Evolutionary conservation across 2,888 invertebrate species (phyloP).

Genomic region (Calameuta filiformis): DNA sequence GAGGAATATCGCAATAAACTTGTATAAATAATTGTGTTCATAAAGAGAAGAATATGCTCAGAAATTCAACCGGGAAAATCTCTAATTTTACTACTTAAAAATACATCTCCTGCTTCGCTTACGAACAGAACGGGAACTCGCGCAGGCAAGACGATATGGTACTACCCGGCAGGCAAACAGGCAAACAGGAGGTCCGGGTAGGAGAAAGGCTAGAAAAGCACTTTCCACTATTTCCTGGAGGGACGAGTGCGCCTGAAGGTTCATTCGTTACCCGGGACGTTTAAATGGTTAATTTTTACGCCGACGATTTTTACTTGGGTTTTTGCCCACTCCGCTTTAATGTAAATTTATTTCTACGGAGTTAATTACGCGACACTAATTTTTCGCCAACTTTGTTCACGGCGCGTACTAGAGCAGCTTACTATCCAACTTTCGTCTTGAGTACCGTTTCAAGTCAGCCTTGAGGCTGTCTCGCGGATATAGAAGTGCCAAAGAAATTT

Average conservation of each 20-base stretch:
- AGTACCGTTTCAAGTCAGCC: not conserved
- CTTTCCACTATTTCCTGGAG: constrained; percentile 36
- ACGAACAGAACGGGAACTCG: not conserved
- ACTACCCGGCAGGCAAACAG: not conserved
- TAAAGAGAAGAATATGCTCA: constrained; percentile 26
- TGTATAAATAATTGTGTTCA: constrained; percentile 10
- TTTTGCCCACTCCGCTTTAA: constrained; percentile 43
- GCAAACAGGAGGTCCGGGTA: not conserved
- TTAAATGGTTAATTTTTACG: constrained; percentile 60
- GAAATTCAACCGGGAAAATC: constrained; percentile 23
- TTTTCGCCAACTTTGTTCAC: constrained; percentile 52
- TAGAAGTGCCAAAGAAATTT: constrained; percentile 32
- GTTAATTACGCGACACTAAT: constrained; percentile 64
- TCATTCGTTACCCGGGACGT: constrained; percentile 55
- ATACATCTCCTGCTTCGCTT: constrained; percentile 7
- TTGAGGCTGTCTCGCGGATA: constrained; percentile 10
- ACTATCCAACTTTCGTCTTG: not conserved
- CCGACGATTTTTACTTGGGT: constrained; percentile 50
- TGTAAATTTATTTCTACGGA: constrained; percentile 59
- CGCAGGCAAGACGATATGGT: not conserved
- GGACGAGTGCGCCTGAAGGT: constrained; percentile 51
- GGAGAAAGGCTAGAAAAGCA: constrained; percentile 11
- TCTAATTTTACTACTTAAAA: constrained; percentile 13
- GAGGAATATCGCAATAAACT: not conserved
- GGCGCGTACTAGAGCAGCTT: not conserved